Evolutionary conservation across 2,888 invertebrate genomes (phyloP).

Genomic region (Diarsia dahlii): DNA sequence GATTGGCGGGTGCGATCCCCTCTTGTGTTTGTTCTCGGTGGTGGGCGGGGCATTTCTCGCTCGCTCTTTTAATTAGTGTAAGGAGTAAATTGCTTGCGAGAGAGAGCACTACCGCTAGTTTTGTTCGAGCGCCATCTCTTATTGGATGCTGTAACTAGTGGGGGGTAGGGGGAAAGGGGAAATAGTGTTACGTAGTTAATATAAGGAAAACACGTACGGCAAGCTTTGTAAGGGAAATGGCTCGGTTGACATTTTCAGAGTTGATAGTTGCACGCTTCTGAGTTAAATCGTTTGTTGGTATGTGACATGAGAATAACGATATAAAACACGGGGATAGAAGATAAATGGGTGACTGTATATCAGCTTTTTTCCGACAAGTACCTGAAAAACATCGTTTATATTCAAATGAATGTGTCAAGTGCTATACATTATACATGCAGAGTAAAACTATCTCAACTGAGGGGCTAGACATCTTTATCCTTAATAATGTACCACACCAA

Average conservation of each 20-base stretch:
- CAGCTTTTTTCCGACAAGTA: slow-evolving; percentile 37
- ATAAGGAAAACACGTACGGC: slow-evolving; percentile 89
- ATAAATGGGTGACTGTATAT: slow-evolving; percentile 52
- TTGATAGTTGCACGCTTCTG: slow-evolving; percentile 81
- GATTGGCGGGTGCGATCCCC: slow-evolving; percentile 87
- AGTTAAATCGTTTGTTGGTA: slow-evolving; percentile 79
- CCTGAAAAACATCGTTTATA: slow-evolving; percentile 31
- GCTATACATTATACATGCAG: not conserved
- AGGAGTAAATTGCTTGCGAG: slow-evolving; percentile 91
- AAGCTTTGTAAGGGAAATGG: slow-evolving; percentile 87
- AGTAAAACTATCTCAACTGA: not conserved
- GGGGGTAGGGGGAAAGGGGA: slow-evolving; percentile 79
- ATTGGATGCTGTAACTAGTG: slow-evolving; percentile 87
- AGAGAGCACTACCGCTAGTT: slow-evolving; percentile 84
- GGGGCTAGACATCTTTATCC: not conserved
- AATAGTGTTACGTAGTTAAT: slow-evolving; percentile 88
- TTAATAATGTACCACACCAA: not conserved
- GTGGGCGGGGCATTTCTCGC: slow-evolving; percentile 88
- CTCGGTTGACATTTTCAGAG: slow-evolving; percentile 85
- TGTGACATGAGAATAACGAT: slow-evolving; percentile 67
- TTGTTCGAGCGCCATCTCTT: slow-evolving; percentile 87
- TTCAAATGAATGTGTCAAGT: slow-evolving; percentile 8
- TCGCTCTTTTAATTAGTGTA: slow-evolving; percentile 91
- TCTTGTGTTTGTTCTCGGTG: slow-evolving; percentile 89
- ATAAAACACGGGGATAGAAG: slow-evolving; percentile 53